Evolutionary conservation across 2,888 invertebrate species (phyloP), one percentile per base, ranked within the genome.

Genomic region (Ophion ellenae): DNA sequence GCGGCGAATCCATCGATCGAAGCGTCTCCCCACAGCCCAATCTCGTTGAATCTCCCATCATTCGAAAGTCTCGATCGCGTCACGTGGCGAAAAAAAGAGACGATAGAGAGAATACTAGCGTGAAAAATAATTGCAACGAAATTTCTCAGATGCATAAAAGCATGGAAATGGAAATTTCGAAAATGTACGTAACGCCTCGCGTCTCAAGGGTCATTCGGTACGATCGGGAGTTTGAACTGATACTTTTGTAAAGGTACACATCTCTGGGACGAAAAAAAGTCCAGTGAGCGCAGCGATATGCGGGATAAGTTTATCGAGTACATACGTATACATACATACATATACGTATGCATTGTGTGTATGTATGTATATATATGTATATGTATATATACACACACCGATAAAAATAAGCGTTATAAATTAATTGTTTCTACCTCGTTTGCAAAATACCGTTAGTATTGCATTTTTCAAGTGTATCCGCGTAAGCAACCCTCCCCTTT

Each of bases 361-460:
- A 47, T 47, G 11, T 47, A 47, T 47, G 2, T 47, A 47, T 14
- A 47, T 14, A 47, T 14, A 47, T 47, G 11, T 47, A 47, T 11
- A 47, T 47, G 11, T 47, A 76, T 47, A 32, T 53, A 73, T 32
- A 20, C 24, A 24, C 28, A 78, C 36, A 63, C 61, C 45, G 28
- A 47, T 70, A 67, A 64, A 67, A 28, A 81, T 81, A 81, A 74
- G 81, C 74, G 81, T 81, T 80, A 78, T 75, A 45, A 86, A 84
- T 84, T 86, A 84, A 87, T 87, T 57, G 85, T 85, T 88, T 85
- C 87, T 87, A 88, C 88, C 86, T 88, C 88, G 86, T 87, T 88
- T 87, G 86, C 84, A 75, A 83, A 83, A 84, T 73, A 87, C 74
- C 85, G 80, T 87, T 87, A 83, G 69, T 81, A 85, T 85, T 85